Evolutionary conservation across 2,113 vertebrate species (phyloP).

Genomic region (Tauraco erythrolophus): DNA sequence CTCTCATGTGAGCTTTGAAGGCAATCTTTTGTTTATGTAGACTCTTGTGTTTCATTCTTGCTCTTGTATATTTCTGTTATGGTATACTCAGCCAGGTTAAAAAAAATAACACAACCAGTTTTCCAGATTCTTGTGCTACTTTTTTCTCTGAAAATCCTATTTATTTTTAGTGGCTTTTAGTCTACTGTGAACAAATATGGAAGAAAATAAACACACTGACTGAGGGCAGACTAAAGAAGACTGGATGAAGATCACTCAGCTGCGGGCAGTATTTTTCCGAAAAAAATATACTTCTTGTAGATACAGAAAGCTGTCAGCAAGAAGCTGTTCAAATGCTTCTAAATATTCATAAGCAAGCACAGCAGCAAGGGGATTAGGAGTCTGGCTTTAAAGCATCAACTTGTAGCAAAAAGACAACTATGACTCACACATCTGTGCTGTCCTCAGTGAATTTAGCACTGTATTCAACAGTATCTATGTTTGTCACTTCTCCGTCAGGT

Average conservation of each 20-base stretch:
- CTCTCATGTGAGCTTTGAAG: neutral
- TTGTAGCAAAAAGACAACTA: neutral
- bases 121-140: neutral
- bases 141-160: neutral
- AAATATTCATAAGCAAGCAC: neutral
- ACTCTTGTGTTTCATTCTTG: neutral
- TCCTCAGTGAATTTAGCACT: neutral
- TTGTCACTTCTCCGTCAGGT: neutral
- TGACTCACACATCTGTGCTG: conserved; percentile 2
- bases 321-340: neutral
- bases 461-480: neutral
- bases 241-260: neutral
- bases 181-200: neutral
- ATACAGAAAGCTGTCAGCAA: neutral
- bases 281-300: neutral
- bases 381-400: neutral
- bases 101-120: neutral
- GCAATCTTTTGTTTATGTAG: neutral
- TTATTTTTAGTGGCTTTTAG: neutral
- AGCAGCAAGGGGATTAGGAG: neutral
- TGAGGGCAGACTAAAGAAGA: neutral
- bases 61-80: neutral
- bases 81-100: neutral
- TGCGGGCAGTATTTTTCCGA: neutral
- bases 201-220: neutral